Percentiles rank a stretch among this genome's conserved stretches.
phyloP scores from a whole-genome alignment of 2,888 invertebrate genomes.

The Lepidocyrtinus sp. region DNA sequence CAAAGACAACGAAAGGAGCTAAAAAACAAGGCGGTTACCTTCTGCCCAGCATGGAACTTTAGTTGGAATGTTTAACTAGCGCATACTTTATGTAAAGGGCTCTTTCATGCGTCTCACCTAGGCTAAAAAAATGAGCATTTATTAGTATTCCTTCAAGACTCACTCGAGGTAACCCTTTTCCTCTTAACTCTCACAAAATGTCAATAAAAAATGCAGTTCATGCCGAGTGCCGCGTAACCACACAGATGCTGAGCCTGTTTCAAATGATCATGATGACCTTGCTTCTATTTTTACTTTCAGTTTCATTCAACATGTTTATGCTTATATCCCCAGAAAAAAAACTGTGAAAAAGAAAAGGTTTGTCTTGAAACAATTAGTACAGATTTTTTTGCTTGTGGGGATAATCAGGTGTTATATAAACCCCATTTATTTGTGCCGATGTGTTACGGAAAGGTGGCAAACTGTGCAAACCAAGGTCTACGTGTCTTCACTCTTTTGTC shows the following conservation, averaged over 20 bases:
- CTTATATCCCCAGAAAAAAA: not conserved
- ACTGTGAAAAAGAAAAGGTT: not conserved
- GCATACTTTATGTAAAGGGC: not conserved
- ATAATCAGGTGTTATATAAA: slow-evolving; percentile 18
- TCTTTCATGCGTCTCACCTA: not conserved
- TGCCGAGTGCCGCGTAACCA: slow-evolving; percentile 16
- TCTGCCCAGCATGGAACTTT: slow-evolving; percentile 20
- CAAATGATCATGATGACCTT: slow-evolving; percentile 27
- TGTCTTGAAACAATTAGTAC: slow-evolving; percentile 35
- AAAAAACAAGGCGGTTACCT: slow-evolving; percentile 31
- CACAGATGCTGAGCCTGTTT: slow-evolving; percentile 10
- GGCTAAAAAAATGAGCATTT: not conserved
- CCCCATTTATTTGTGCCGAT: not conserved
- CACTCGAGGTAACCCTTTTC: not conserved
- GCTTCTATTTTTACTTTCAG: slow-evolving; percentile 40
- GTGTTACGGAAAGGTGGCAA: slow-evolving; percentile 19
- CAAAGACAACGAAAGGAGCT: slow-evolving; percentile 28
- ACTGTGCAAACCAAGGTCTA: slow-evolving; percentile 40
- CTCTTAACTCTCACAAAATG: slow-evolving; percentile 3
- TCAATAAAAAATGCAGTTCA: slow-evolving; percentile 31
- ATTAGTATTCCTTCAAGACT: too few relatives aligned
- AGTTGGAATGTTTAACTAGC: not conserved
- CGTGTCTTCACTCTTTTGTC: not conserved
- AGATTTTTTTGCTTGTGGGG: not conserved
- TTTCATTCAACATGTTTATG: slow-evolving; percentile 4